Conservation (phyloP, 1,140 invertebrate genomes). For the Spodoptera frugiperda region DNA sequence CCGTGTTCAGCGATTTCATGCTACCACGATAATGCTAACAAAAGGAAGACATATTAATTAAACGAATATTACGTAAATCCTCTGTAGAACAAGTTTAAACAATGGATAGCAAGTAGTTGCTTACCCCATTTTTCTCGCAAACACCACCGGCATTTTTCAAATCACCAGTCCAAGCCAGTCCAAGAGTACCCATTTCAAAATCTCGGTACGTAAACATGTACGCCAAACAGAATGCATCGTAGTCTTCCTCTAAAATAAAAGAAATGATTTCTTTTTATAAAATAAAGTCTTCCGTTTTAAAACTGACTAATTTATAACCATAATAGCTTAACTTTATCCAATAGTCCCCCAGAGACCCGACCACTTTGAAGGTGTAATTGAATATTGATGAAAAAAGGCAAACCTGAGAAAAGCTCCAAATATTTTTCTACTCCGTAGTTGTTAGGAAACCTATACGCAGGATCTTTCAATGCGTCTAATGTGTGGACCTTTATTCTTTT, state of each 20-base stretch:
- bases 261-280: slow-evolving; percentile 10
- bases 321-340: slow-evolving; percentile 38
- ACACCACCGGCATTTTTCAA: slow-evolving; percentile 97
- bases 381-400: slow-evolving; percentile 45
- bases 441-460: slow-evolving; percentile 95
- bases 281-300: slow-evolving; percentile 36
- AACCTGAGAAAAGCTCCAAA: slow-evolving; percentile 96
- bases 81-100: too few species aligned
- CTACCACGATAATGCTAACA: slow-evolving; percentile 96
- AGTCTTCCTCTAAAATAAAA: slow-evolving; percentile 93
- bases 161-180: slow-evolving; percentile 98
- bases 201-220: slow-evolving; percentile 99
- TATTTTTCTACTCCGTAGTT: slow-evolving; percentile 98
- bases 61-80: neutral
- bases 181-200: slow-evolving; percentile 99
- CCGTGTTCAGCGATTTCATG: slow-evolving; percentile 98
- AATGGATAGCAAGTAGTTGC: slow-evolving; percentile 28
- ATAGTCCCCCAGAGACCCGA: slow-evolving; percentile 36
- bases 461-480: slow-evolving; percentile 92
- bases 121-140: slow-evolving; percentile 97
- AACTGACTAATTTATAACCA: slow-evolving; percentile 49
- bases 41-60: neutral
- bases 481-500: slow-evolving; percentile 98
- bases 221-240: slow-evolving; percentile 98
- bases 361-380: slow-evolving; percentile 38